Conservation (phyloP, 1,140 invertebrate genomes). For the Marisa cornuarietis region DNA sequence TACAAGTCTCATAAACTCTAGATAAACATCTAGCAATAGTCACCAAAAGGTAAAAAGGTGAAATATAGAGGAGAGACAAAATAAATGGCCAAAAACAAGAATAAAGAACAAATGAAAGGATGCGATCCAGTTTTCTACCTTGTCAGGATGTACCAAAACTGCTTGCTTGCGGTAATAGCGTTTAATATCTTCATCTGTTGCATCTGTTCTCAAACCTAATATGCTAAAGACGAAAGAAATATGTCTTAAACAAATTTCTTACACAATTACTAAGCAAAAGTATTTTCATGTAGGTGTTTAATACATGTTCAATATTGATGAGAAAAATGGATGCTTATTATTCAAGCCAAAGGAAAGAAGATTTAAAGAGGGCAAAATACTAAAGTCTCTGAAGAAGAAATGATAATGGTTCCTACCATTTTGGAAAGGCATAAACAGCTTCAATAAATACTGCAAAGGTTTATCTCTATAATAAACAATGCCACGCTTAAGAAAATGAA, state of each 20-base stretch:
- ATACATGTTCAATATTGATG: background rate
- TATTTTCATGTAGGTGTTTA: background rate
- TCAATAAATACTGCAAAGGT: too few species aligned
- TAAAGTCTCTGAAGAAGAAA: background rate
- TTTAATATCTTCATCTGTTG: conserved; percentile 92
- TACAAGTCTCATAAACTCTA: too few species aligned
- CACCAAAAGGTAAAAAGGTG: too few species aligned
- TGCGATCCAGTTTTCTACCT: conserved; percentile 64
- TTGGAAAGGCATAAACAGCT: too few species aligned
- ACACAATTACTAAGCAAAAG: conserved; percentile 1
- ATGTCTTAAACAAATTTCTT: background rate
- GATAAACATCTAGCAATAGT: too few species aligned
- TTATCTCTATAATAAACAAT: too few species aligned
- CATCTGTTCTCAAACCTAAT: conserved; percentile 84
- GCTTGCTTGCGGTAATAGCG: conserved; percentile 93
- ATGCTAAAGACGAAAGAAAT: conserved; percentile 72
- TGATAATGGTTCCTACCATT: background rate
- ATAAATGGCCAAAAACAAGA: background rate
- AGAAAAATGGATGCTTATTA: background rate
- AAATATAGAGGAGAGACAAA: too few species aligned
- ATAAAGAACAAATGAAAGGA: background rate
- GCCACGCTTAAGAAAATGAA: too few species aligned
- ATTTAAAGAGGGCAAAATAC: background rate
- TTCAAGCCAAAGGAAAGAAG: background rate
- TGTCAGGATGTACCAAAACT: conserved; percentile 93